Evolutionary conservation across 2,888 invertebrate species (phyloP).

Genomic region (Hypsopygia costalis): DNA sequence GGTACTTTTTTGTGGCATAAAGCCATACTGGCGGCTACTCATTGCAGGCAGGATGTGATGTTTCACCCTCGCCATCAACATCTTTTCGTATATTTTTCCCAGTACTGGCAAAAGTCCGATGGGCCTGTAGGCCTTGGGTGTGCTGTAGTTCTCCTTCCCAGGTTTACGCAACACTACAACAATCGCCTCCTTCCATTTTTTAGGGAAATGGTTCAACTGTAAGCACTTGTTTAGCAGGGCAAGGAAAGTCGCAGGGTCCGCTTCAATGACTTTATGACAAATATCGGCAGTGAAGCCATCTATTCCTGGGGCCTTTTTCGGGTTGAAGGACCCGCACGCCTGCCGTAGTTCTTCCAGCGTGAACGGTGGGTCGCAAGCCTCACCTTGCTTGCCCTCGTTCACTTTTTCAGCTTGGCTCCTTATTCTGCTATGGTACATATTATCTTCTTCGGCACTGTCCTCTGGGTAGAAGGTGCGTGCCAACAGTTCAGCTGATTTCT

Average conservation of each 20-base stretch:
- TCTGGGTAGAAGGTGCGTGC: slow-evolving; percentile 11
- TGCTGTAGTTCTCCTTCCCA: neutral
- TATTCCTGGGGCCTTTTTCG: no score
- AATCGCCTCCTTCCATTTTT: neutral
- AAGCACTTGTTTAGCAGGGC: no score
- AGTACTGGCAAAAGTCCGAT: no score
- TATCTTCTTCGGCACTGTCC: slow-evolving; percentile 3
- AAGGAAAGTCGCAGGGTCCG: neutral
- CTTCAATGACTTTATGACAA: neutral
- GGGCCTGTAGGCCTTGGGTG: neutral
- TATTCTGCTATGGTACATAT: neutral
- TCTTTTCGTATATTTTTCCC: no score
- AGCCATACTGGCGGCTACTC: no score
- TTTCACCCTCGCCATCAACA: neutral
- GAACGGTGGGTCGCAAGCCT: neutral
- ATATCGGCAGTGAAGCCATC: no score
- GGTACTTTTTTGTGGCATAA: no score
- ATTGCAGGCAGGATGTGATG: neutral
- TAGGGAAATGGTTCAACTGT: neutral
- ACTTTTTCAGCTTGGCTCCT: neutral
- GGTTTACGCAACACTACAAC: neutral
- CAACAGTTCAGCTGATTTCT: slow-evolving; percentile 9
- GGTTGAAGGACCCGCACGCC: no score
- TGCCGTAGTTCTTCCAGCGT: no score
- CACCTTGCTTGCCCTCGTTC: neutral